Percentiles rank a stretch among this genome's conserved stretches.
These are phyloP conservation scores for Passerina amoena DNA, from an alignment of 2,113 vertebrate species.

Conservation along the genomic window DNA sequence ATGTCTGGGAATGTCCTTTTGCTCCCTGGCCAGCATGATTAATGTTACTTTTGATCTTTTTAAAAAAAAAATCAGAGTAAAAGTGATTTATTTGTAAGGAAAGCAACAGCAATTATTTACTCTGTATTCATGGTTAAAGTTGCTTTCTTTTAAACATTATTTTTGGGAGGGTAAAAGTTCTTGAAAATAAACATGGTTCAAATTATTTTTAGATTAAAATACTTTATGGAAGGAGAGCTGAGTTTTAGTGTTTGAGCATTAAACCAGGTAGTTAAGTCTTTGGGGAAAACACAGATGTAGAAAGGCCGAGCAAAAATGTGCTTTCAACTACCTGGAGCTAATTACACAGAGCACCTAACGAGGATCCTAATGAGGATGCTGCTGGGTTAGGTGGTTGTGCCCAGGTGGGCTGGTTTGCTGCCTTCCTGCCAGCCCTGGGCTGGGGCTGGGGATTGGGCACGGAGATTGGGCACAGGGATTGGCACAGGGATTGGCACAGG, in stretches of 20 bases:
- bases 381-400: not conserved
- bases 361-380: not conserved
- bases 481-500: not conserved
- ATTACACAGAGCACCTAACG: fast-evolving
- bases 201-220: constrained; percentile 72
- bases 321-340: not conserved
- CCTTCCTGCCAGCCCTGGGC: not conserved
- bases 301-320: not conserved
- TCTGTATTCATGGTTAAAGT: constrained; percentile 63
- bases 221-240: constrained; percentile 8
- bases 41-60: constrained; percentile 42
- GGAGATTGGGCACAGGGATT: fast-evolving
- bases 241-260: constrained; percentile 48
- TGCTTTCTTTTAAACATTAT: constrained; percentile 68
- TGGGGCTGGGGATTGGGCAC: not conserved
- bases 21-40: constrained; percentile 67
- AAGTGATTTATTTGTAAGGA: constrained; percentile 74
- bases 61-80: constrained; percentile 16
- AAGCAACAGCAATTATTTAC: constrained; percentile 70
- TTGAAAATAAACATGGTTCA: constrained; percentile 67
- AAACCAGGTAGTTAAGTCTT: constrained; percentile 40
- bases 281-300: constrained; percentile 17
- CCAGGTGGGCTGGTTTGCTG: not conserved
- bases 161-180: constrained; percentile 68
- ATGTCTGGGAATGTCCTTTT: constrained; percentile 75